Evolutionary conservation across 1,140 invertebrate genomes (phyloP).

Genomic region (Cydia strobilella): DNA sequence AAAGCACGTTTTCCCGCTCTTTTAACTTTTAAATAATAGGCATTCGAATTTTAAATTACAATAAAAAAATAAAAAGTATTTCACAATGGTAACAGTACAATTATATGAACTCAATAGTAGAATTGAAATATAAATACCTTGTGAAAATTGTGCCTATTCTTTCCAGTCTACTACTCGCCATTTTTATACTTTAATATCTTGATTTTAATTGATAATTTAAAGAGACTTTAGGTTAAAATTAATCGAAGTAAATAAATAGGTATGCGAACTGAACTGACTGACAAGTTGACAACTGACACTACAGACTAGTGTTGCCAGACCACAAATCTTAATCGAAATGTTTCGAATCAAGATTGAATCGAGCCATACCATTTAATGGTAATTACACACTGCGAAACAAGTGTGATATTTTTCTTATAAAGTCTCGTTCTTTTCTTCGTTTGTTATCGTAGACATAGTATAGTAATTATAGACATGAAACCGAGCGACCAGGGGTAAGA

Average conservation of each 20-base stretch:
- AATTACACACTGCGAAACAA: not conserved
- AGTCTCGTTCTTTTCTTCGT: no score
- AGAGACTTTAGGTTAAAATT: conserved; percentile 19
- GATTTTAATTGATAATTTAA: conserved; percentile 7
- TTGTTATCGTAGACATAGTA: no score
- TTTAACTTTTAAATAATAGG: not conserved
- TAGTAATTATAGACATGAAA: no score
- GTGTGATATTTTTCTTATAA: no score
- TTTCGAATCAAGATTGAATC: not conserved
- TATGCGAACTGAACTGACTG: not conserved
- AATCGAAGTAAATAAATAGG: conserved; percentile 11
- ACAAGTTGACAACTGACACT: not conserved
- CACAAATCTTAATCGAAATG: not conserved
- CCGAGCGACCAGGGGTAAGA: no score
- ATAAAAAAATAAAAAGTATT: conserved; percentile 15
- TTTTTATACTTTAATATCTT: conserved; percentile 37
- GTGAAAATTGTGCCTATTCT: conserved; percentile 87
- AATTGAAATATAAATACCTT: conserved; percentile 75
- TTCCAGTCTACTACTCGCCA: conserved; percentile 83
- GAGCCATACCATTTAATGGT: not conserved
- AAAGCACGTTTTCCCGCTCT: not conserved
- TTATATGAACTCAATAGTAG: conserved; percentile 9
- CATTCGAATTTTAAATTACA: conserved; percentile 7
- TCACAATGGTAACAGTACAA: not conserved
- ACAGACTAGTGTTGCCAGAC: not conserved